A percentile compares a stretch with the other conserved stretches of the same genome.
Conservation (phyloP, 2,797 vertebrate species). For the Sebastiscus albofasciatus region DNA sequence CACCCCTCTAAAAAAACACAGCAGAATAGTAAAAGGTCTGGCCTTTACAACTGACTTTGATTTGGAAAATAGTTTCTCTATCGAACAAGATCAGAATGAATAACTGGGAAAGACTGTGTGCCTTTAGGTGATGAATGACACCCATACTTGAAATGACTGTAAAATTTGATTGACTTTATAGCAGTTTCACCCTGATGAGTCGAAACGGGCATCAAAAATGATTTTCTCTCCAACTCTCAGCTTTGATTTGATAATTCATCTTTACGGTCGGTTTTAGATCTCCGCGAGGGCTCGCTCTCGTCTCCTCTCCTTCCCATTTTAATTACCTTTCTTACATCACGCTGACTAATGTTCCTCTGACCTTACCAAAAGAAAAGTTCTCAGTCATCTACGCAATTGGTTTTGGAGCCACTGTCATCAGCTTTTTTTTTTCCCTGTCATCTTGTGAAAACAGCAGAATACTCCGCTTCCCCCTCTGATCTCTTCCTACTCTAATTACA, state of each 20-base stretch:
- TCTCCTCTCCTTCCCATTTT: conserved; percentile 43
- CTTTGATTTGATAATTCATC: conserved; percentile 61
- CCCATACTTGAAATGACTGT: conserved; percentile 10
- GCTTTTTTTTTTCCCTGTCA: conserved; percentile 39
- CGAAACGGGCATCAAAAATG: conserved; percentile 20
- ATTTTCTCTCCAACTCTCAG: not conserved
- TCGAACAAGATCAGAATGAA: not conserved
- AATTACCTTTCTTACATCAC: conserved; percentile 56
- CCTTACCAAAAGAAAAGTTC: conserved; percentile 31
- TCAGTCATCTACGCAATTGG: conserved; percentile 34
- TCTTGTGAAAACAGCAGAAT: conserved; percentile 41
- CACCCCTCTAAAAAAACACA: too few relatives aligned
- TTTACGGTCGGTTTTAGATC: conserved; percentile 40
- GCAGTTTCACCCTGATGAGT: conserved; percentile 19
- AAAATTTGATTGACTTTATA: conserved; percentile 31
- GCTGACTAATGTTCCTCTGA: conserved; percentile 43
- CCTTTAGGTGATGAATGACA: conserved; percentile 32
- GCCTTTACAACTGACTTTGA: not conserved
- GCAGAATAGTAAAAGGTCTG: not conserved
- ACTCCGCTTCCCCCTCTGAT: conserved; percentile 34
- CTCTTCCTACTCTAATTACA: conserved; percentile 52
- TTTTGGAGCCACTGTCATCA: conserved; percentile 52
- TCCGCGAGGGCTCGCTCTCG: not conserved
- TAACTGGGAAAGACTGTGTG: not conserved
- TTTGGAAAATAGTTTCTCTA: not conserved